Evolutionary conservation across 2,888 invertebrate species (phyloP), one percentile per base, ranked within the genome.

Genomic region (Steinernema scapterisci): DNA sequence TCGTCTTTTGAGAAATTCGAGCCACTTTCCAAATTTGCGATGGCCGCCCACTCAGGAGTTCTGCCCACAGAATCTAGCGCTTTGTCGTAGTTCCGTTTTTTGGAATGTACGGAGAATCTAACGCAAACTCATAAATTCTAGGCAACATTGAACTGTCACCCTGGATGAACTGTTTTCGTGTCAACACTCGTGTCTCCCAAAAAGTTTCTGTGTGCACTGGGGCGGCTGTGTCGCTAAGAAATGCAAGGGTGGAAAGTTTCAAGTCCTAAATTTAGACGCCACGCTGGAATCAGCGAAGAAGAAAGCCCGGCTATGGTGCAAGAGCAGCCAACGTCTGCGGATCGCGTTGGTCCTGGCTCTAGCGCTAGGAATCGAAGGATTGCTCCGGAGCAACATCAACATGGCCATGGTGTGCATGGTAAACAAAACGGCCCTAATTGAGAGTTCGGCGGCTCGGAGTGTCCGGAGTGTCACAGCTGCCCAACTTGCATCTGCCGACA

Each of bases 321-420:
- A 79, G 74, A 56, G 77, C 52, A 80, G 80, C 71, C 76, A 81
- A 73, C 85, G 86, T 44, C 78, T 86, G 73, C 80, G 83, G 2
- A 80, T 86, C n/a, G 84, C 82, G 16, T 48, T 83, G 56, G 76
- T 81, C 19, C 78, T 87, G 70, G 83, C 83, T n/a, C 79, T 85
- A n/a, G 86, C 86, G 7, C 79, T 86, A 7, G 81, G 85, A n/a
- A 84, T 86, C 71, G 86, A 86, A 77, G 86, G 86, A 44, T 75
- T 86, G 19, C 86, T 86, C 86, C 78, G 86, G 27, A 82, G 82
- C 52, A 86, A 86, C 78, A 79, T 86, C 54, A 86, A 86, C 75
- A 86, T 86, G 85, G 86, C 84, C n/a, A 82, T 85, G 80, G 83
- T 85, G 9, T 85, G 85, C 74, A 86, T 85, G 85, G 79, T 85